Evolutionary conservation across 2,888 invertebrate species (phyloP).

Genomic region (Cartodere bifasciata): DNA sequence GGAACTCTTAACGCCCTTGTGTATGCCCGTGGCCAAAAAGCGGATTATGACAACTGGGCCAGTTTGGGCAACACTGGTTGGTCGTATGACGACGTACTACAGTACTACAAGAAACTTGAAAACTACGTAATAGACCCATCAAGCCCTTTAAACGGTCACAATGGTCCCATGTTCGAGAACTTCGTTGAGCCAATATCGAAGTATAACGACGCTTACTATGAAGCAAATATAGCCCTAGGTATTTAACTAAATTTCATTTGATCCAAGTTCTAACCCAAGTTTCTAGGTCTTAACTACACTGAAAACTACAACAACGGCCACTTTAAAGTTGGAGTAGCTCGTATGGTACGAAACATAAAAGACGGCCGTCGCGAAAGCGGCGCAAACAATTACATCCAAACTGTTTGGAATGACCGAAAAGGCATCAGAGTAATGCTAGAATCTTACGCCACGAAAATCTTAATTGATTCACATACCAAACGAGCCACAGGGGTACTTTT

Average conservation of each 20-base stretch:
- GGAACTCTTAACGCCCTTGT: constrained; percentile 74
- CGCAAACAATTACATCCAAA: constrained; percentile 58
- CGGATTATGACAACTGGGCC: constrained; percentile 59
- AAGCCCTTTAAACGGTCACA: constrained; percentile 51
- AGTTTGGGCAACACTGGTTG: constrained; percentile 64
- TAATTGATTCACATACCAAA: constrained; percentile 34
- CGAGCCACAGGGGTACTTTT: constrained; percentile 37
- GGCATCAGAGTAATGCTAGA: constrained; percentile 48
- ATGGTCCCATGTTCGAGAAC: constrained; percentile 44
- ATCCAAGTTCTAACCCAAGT: no score
- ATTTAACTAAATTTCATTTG: no score
- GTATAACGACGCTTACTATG: no score
- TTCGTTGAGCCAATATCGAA: no score
- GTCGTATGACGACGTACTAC: constrained; percentile 48
- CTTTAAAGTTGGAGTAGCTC: constrained; percentile 27
- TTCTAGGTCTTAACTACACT: constrained; percentile 43
- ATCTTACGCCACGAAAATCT: constrained; percentile 41
- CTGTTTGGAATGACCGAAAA: constrained; percentile 35
- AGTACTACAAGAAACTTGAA: constrained; percentile 33
- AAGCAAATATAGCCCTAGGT: no score
- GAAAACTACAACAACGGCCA: constrained; percentile 39
- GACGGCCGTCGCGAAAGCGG: constrained; percentile 14
- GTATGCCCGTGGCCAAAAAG: constrained; percentile 64
- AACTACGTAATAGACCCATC: constrained; percentile 50
- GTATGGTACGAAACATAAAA: constrained; percentile 12